A percentile compares a stretch with the other conserved stretches of the same genome.
These are phyloP conservation scores for Carassius auratus DNA, from an alignment of 2,113 vertebrate genomes.

Conservation along the genomic window DNA sequence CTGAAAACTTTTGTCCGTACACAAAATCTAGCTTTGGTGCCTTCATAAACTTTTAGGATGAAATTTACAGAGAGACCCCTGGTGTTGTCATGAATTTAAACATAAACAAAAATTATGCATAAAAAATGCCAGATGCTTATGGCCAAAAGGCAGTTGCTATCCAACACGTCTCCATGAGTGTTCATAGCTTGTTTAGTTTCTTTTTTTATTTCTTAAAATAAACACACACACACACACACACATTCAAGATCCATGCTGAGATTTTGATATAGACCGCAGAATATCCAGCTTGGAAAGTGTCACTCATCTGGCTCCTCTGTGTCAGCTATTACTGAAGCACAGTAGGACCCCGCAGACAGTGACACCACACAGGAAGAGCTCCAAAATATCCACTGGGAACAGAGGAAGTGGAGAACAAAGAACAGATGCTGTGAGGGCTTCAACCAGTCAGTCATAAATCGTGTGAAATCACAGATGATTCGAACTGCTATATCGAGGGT, in stretches of 20 bases:
- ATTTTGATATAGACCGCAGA: constrained; percentile 25
- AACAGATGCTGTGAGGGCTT: constrained; percentile 31
- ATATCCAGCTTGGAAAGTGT: constrained; percentile 32
- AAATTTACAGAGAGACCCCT: no score
- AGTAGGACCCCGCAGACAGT: neutral
- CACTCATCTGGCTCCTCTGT: constrained; percentile 23
- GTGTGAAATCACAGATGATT: neutral
- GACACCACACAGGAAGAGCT: constrained; percentile 25
- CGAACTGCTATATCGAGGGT: neutral
- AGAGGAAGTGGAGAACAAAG: constrained; percentile 16
- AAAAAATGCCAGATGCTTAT: neutral
- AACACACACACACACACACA: no score
- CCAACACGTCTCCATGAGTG: neutral
- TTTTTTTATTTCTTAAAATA: no score
- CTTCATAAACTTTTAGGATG: no score
- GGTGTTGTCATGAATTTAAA: neutral
- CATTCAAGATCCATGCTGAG: neutral
- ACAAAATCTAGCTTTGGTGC: no score
- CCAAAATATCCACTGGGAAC: constrained; percentile 12
- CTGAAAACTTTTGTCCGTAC: no score
- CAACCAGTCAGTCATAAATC: neutral
- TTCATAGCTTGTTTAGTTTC: neutral
- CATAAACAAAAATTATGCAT: neutral
- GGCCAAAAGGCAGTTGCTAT: neutral
- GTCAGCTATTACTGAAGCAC: constrained; percentile 12